Percentiles rank a stretch among this genome's conserved stretches.
These are phyloP conservation scores for Hydrotaea cyrtoneurina DNA, from an alignment of 2,888 invertebrate species.

Conservation along the genomic window DNA sequence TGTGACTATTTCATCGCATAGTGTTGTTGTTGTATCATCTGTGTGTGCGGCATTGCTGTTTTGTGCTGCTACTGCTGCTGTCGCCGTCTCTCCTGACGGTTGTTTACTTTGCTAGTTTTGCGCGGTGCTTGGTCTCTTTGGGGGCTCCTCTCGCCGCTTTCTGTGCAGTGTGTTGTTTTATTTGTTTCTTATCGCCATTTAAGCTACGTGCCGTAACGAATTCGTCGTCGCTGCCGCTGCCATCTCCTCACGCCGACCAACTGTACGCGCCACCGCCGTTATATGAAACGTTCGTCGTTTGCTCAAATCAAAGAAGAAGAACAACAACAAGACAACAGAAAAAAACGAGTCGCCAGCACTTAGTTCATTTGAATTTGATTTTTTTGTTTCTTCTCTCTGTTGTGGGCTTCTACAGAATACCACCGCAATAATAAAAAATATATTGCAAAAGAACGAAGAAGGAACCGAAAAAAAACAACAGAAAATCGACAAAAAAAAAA, in stretches of 20 bases:
- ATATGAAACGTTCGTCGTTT: conserved; percentile 17
- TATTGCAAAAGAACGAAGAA: conserved; percentile 19
- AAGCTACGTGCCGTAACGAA: conserved; percentile 48
- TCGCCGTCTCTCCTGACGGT: not conserved
- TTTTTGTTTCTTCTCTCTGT: not conserved
- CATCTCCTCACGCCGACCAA: not conserved
- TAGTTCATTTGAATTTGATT: conserved; percentile 22
- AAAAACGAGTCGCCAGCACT: not conserved
- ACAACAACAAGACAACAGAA: too few relatives aligned
- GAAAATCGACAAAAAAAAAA: not conserved
- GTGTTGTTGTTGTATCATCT: not conserved
- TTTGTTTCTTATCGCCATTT: conserved; percentile 57
- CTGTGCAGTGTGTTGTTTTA: conserved; percentile 13
- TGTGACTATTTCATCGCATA: not conserved
- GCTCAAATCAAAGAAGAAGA: not conserved
- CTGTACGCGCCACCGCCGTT: not conserved
- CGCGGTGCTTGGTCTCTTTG: conserved; percentile 12
- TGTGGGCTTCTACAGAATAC: not conserved
- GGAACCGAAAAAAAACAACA: not conserved
- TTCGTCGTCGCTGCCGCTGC: not conserved
- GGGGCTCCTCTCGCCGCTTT: conserved; percentile 6
- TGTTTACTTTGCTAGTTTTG: conserved; percentile 23
- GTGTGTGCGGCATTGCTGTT: conserved; percentile 17
- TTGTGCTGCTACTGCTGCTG: not conserved
- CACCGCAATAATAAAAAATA: not conserved